Evolutionary conservation across 2,113 vertebrate species (phyloP), one percentile per base, ranked within the genome.

Genomic region (Prunella fulvescens): DNA sequence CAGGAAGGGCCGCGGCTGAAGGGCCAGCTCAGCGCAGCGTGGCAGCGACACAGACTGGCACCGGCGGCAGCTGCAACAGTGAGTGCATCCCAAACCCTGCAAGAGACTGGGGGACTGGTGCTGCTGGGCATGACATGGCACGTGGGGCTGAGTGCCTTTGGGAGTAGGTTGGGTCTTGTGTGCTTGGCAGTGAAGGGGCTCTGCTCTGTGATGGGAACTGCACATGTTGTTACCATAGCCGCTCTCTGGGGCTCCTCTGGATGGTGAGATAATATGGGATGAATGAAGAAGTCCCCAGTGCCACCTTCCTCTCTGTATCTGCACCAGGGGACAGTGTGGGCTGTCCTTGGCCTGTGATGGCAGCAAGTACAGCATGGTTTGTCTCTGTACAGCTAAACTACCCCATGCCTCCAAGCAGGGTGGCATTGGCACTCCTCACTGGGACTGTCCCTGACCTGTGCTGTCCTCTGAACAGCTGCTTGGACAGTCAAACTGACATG

Each of bases 1-100:
- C 97, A 98, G 98, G 98, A 98, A 98, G 97, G 97, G 97, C 97
- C 96, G 79, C 92, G 86, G 92, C 97, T 77, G 97, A 98, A 93
- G 97, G 98, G 97, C 95, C 97, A 94, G 61, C 60, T 95, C 97
- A 95, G 96, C 97, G 44, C 97, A 93, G 94, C 97, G 74, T 98
- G 98, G 98, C 98, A 98, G 89, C 97, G 92, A 93, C 98, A 97
- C 95, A 97, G 97, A 97, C 97, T 97, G 83, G 96, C 97, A 95
- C 96, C 96, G 8, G 69, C 96, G 57, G 91, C 98, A 91, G 97
- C 98, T 97, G 96, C 97, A 98, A 96, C 98, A 98, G 98, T 98
- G 98, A 98, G 98, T 95, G 96, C 54, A 96, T 96, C 96, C 95
- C 3, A 95, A 50, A 95, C 93, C 88, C 93, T 91, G 85, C 73